Evolutionary conservation across 1,140 invertebrate species (phyloP).

Genomic region (Druon quercuslanigerum): DNA sequence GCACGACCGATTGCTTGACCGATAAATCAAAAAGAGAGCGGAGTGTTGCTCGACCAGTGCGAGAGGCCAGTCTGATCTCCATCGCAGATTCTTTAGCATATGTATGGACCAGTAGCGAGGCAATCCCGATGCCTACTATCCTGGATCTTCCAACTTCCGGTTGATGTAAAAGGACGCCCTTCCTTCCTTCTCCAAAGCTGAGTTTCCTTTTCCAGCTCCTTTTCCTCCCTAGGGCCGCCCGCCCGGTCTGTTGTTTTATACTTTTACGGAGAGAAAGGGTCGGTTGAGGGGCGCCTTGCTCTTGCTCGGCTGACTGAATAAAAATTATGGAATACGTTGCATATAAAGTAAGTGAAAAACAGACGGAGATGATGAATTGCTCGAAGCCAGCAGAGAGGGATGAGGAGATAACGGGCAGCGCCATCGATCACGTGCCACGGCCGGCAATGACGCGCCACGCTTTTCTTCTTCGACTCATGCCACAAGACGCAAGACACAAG

Average conservation of each 20-base stretch:
- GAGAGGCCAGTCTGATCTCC: conserved; percentile 47
- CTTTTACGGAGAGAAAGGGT: conserved; percentile 44
- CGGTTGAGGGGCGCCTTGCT: conserved; percentile 44
- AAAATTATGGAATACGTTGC: conserved; percentile 76
- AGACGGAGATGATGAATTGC: conserved; percentile 75
- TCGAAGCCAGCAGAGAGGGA: conserved; percentile 53
- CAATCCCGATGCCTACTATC: conserved; percentile 50
- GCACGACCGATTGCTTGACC: conserved; percentile 65
- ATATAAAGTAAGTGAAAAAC: conserved; percentile 76
- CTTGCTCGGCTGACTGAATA: conserved; percentile 69
- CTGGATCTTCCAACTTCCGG: conserved; percentile 44
- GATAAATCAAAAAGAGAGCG: conserved; percentile 75
- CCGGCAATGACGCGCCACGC: conserved; percentile 67
- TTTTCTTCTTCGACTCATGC: conserved; percentile 45
- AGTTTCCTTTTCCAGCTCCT: conserved; percentile 37
- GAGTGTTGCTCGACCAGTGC: conserved; percentile 42
- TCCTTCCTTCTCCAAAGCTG: conserved; percentile 30
- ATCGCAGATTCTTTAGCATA: conserved; percentile 70
- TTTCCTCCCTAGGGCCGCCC: conserved; percentile 38
- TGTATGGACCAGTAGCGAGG: conserved; percentile 54
- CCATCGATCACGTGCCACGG: conserved; percentile 72
- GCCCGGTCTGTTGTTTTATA: conserved; percentile 49
- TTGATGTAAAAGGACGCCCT: conserved; percentile 43
- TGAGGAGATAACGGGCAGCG: conserved; percentile 71
- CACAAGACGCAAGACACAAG: background rate